These are phyloP conservation scores for Aphidoletes aphidimyza DNA, from an alignment of 2,888 invertebrate genomes.

Conservation along the genomic window DNA sequence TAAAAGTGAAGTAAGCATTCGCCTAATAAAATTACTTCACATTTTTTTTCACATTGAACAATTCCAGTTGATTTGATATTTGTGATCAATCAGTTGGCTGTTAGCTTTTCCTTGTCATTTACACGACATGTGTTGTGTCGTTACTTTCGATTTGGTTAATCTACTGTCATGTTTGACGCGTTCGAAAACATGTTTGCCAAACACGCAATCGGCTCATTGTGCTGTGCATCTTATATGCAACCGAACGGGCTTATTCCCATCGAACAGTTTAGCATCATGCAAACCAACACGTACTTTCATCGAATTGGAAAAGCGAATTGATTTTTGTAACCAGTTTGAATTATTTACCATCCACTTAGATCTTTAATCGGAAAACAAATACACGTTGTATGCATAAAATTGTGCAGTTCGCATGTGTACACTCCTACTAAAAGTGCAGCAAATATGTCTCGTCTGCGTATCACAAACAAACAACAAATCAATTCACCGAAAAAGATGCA, in stretches of 20 bases:
- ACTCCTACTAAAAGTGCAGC: background rate
- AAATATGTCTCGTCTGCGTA: background rate
- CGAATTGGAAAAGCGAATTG: background rate
- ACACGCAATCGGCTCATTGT: constrained; percentile 12
- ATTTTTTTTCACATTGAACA: background rate
- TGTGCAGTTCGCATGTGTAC: too few species aligned
- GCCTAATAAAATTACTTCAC: background rate
- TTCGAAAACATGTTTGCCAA: constrained; percentile 44
- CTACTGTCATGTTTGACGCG: constrained; percentile 24
- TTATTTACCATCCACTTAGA: background rate
- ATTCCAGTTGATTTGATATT: background rate
- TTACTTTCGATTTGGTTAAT: constrained; percentile 32
- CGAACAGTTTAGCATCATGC: too few species aligned
- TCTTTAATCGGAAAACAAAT: too few species aligned
- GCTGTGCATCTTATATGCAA: too few species aligned
- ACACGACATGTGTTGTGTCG: background rate
- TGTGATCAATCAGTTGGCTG: constrained; percentile 7
- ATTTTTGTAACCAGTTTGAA: background rate
- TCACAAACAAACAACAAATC: background rate
- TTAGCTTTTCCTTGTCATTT: background rate
- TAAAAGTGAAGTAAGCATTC: background rate
- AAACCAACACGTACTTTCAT: background rate
- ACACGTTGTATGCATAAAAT: too few species aligned
- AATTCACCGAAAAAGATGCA: background rate
- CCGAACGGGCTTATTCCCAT: too few species aligned